Evolutionary conservation across 2,797 vertebrate genomes (phyloP).

Genomic region (Muscicapa comitata): DNA sequence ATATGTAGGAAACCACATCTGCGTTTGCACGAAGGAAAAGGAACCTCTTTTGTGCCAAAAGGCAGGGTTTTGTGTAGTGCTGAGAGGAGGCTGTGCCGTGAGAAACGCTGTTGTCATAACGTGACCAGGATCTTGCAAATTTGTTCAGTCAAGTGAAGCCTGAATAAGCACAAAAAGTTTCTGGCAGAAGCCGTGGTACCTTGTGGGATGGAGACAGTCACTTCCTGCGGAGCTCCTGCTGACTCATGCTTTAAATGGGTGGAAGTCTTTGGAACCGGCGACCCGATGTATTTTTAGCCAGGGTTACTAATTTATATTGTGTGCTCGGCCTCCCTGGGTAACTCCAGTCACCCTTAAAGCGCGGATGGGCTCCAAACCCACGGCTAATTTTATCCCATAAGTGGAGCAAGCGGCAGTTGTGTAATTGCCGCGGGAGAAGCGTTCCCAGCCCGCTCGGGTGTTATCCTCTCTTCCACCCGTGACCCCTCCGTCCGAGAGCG

Average conservation of each 20-base stretch:
- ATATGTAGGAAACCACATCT: neutral
- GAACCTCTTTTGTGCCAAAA: neutral
- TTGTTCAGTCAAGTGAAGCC: neutral
- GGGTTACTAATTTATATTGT: neutral
- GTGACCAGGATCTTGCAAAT: neutral
- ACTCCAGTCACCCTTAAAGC: neutral
- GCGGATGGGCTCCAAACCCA: neutral
- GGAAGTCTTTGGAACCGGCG: neutral
- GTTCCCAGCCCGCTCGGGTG: neutral
- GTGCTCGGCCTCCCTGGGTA: neutral
- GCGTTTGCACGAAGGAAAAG: neutral
- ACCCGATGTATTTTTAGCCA: neutral
- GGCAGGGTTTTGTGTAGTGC: neutral
- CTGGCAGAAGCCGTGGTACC: constrained; percentile 6
- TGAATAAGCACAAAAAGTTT: constrained; percentile 44
- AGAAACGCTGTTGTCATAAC: neutral
- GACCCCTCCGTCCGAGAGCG: fast-evolving
- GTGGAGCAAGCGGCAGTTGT: neutral
- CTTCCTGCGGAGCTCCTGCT: constrained; percentile 41
- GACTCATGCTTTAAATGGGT: constrained; percentile 28
- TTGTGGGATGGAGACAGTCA: neutral
- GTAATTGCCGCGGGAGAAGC: neutral
- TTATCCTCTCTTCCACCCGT: neutral
- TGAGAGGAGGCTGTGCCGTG: neutral
- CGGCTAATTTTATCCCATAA: neutral